phyloP scores from a whole-genome alignment of 2,797 vertebrate genomes.

The Smutsia temminckii region DNA sequence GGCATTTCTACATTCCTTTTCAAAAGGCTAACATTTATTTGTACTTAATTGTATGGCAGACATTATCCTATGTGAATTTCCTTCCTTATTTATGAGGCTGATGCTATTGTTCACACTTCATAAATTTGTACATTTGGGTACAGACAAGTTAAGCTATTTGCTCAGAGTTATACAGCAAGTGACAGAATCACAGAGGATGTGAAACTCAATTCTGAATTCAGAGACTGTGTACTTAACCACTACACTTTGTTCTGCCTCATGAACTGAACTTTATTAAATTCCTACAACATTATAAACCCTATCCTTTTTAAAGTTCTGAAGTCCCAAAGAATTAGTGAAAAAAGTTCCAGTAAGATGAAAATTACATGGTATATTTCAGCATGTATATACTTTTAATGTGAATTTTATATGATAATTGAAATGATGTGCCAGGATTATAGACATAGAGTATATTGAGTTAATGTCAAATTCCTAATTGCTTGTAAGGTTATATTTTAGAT shows the following conservation, averaged over 20 bases:
- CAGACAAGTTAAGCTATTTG: neutral
- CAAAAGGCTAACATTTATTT: neutral
- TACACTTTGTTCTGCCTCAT: neutral
- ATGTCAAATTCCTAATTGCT: neutral
- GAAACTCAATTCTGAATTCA: neutral
- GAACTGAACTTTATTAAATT: neutral
- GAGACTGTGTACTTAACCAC: neutral
- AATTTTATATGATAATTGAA: conserved; percentile 26
- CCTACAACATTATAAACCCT: neutral
- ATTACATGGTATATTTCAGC: neutral
- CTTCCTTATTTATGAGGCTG: neutral
- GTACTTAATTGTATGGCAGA: neutral
- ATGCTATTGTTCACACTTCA: neutral
- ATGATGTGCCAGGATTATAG: neutral
- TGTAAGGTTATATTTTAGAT: conserved; percentile 31
- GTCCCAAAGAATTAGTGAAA: conserved; percentile 3
- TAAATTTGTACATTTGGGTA: neutral
- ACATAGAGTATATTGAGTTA: neutral
- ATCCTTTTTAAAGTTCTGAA: neutral
- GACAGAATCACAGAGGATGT: neutral
- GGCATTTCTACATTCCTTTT: neutral
- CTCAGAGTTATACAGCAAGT: neutral
- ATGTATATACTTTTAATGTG: neutral
- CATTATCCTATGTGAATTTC: neutral
- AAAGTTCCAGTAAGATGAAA: neutral